A percentile compares a stretch with the other conserved stretches of the same genome.
Evolutionary conservation across 1,140 invertebrate genomes (phyloP).

Genomic region (Trichonephila clavata): DNA sequence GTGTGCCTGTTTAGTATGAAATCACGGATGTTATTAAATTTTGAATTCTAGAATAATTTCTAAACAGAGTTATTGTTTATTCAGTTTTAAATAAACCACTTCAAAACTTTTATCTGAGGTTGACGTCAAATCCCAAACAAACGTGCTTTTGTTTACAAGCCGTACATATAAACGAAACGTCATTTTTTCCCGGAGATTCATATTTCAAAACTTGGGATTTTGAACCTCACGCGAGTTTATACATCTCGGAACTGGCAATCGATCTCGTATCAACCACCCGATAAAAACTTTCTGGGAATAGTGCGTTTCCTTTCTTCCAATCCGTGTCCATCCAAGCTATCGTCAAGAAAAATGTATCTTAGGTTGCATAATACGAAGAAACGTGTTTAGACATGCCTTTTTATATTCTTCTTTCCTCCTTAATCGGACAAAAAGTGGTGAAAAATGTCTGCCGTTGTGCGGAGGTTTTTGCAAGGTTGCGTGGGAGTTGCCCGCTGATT

Average conservation of each 20-base stretch:
- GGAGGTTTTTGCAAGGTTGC: not conserved
- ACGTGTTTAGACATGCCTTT: not conserved
- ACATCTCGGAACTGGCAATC: not conserved
- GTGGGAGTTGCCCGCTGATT: not conserved
- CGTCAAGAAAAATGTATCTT: not conserved
- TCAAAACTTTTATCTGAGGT: not conserved
- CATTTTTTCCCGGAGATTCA: not conserved
- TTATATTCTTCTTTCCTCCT: not conserved
- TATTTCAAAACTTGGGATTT: not conserved
- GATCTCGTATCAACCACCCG: not conserved
- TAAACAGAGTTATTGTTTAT: not conserved
- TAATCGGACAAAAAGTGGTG: not conserved
- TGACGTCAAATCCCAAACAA: not conserved
- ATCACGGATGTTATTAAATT: too few species aligned
- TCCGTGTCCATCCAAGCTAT: not conserved
- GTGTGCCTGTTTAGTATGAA: too few species aligned
- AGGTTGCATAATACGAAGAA: not conserved
- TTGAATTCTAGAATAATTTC: not conserved
- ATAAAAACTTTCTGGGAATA: not conserved
- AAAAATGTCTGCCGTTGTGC: slow-evolving; percentile 11
- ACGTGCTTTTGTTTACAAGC: not conserved
- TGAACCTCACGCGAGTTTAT: not conserved
- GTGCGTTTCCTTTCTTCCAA: not conserved
- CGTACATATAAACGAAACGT: not conserved
- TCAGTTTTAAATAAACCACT: not conserved